A percentile compares a stretch with the other conserved stretches of the same genome.
These are phyloP conservation scores for Chaetodon trifascialis DNA, from an alignment of 2,113 vertebrate genomes.

Conservation along the genomic window DNA sequence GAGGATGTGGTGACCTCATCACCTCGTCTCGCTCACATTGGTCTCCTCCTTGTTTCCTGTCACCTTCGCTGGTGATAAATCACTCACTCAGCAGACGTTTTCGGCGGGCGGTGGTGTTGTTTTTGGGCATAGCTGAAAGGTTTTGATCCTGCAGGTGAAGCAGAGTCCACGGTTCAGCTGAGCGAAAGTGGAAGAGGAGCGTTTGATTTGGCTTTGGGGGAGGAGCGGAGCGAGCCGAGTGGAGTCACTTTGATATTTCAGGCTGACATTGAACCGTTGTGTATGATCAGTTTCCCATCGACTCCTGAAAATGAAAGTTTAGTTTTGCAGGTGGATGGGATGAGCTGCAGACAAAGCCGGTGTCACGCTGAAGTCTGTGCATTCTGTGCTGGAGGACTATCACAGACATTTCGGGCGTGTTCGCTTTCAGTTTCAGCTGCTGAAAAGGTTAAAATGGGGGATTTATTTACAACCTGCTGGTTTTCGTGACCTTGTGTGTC, in stretches of 20 bases:
- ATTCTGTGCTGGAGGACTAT: background rate
- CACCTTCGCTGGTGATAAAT: background rate
- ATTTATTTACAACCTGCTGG: background rate
- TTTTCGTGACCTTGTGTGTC: background rate
- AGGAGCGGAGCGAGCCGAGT: background rate
- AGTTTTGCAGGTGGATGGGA: background rate
- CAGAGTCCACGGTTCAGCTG: background rate
- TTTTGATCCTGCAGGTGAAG: conserved; percentile 7
- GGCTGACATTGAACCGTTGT: background rate
- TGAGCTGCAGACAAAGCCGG: background rate
- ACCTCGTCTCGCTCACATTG: background rate
- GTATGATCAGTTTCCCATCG: background rate
- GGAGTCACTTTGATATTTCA: background rate
- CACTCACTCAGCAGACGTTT: conserved; percentile 13
- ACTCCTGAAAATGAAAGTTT: background rate
- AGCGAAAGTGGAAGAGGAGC: conserved; percentile 16
- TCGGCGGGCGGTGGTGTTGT: background rate
- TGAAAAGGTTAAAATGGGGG: background rate
- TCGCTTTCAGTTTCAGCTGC: conserved; percentile 2
- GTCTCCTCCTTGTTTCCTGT: background rate
- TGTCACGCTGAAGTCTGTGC: no score
- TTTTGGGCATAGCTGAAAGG: background rate
- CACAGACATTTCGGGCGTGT: background rate
- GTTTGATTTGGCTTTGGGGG: background rate
- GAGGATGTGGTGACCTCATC: background rate